Conservation (phyloP, 2,113 vertebrate genomes). For the Elanoides forficatus region DNA sequence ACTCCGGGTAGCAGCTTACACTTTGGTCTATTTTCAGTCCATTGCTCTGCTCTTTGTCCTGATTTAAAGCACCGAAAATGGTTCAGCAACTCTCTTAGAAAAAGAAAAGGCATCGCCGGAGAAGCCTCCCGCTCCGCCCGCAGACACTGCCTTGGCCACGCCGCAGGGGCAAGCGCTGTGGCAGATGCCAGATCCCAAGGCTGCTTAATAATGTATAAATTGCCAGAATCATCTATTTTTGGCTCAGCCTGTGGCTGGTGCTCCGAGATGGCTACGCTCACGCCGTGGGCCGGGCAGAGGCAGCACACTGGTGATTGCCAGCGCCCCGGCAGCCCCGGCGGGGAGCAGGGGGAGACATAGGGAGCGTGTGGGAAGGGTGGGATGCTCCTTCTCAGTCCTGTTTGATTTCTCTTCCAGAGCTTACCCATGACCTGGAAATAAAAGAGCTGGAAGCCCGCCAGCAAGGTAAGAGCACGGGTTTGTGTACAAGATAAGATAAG, state of each 20-base stretch:
- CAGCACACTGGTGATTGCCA: too few species aligned
- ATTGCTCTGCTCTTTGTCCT: slow-evolving; percentile 11
- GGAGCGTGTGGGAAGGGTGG: rapidly evolving
- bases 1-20: background rate
- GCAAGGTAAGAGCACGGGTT: slow-evolving; percentile 71
- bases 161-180: rapidly evolving
- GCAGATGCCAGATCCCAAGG: background rate
- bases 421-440: slow-evolving; percentile 77
- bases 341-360: background rate
- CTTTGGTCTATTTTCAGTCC: slow-evolving; percentile 43
- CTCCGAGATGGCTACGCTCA: background rate
- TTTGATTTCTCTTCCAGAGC: slow-evolving; percentile 61
- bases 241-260: background rate
- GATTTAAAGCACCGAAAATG: background rate
- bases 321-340: rapidly evolving
- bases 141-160: background rate
- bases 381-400: background rate
- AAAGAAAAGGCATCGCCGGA: background rate
- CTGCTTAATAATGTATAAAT: background rate
- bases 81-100: background rate
- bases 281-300: background rate
- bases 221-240: background rate
- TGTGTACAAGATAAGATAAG: background rate
- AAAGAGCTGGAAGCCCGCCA: slow-evolving; percentile 73
- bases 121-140: rapidly evolving